Percentiles rank a stretch among this genome's conserved stretches.
phyloP scores from a whole-genome alignment of 2,888 invertebrate species.

The Bibio marci region DNA sequence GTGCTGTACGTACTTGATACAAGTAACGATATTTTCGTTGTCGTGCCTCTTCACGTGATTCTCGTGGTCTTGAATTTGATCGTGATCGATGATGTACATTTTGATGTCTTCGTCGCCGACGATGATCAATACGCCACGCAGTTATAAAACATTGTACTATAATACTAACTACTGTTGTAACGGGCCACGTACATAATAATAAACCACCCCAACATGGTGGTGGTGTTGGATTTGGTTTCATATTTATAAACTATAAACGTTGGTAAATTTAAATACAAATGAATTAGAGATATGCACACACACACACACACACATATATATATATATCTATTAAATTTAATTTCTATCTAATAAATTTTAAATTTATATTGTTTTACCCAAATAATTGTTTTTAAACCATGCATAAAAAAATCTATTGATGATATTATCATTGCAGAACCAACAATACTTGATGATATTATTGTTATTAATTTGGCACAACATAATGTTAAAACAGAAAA shows the following conservation, averaged over 20 bases:
- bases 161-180: conserved; percentile 25
- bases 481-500: conserved; percentile 27
- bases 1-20: conserved; percentile 76
- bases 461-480: conserved; percentile 27
- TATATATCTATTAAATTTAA: too few relatives aligned
- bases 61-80: conserved; percentile 40
- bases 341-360: too few relatives aligned
- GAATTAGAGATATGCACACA: too few relatives aligned
- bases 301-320: too few relatives aligned
- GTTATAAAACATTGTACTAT: conserved; percentile 30
- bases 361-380: conserved; percentile 20
- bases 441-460: conserved; percentile 27
- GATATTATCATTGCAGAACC: conserved; percentile 28
- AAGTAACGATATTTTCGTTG: conserved; percentile 75
- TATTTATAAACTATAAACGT: conserved; percentile 15
- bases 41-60: conserved; percentile 60
- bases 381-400: conserved; percentile 24
- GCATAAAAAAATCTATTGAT: conserved; percentile 28
- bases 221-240: conserved; percentile 27
- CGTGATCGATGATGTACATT: conserved; percentile 14
- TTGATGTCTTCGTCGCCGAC: conserved; percentile 17
- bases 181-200: conserved; percentile 26
- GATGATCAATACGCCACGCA: conserved; percentile 29
- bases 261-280: too few relatives aligned
- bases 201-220: conserved; percentile 29